Conservation (phyloP, 2,113 vertebrate species). For the Malurus alboscapulatus region DNA sequence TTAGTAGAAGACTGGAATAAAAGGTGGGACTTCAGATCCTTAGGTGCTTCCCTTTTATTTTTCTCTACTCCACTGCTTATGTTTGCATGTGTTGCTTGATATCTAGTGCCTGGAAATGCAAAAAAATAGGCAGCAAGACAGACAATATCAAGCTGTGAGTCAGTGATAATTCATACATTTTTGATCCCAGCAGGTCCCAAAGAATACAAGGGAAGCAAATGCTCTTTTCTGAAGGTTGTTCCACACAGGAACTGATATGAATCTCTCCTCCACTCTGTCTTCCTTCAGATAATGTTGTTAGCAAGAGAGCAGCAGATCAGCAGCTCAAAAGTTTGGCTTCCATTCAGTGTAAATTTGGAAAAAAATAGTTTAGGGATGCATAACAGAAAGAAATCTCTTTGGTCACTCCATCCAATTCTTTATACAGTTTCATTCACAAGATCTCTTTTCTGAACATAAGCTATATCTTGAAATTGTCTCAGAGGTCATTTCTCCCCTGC, state of each 20-base stretch:
- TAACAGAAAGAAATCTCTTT: background rate
- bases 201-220: background rate
- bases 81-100: background rate
- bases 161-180: background rate
- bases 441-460: background rate
- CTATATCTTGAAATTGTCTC: background rate
- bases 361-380: background rate
- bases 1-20: background rate
- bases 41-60: background rate
- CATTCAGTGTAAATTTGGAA: background rate
- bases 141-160: accelerated
- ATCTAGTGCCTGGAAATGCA: background rate
- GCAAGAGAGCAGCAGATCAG: background rate
- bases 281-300: background rate
- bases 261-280: accelerated
- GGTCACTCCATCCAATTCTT: background rate
- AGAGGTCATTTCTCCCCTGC: background rate
- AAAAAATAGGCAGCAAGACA: background rate
- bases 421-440: background rate
- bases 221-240: background rate
- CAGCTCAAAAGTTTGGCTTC: background rate
- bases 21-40: accelerated
- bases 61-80: background rate
- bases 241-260: accelerated
- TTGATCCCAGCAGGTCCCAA: background rate